Conservation (phyloP, 2,888 invertebrate species). For the Drosophila prolongata region DNA sequence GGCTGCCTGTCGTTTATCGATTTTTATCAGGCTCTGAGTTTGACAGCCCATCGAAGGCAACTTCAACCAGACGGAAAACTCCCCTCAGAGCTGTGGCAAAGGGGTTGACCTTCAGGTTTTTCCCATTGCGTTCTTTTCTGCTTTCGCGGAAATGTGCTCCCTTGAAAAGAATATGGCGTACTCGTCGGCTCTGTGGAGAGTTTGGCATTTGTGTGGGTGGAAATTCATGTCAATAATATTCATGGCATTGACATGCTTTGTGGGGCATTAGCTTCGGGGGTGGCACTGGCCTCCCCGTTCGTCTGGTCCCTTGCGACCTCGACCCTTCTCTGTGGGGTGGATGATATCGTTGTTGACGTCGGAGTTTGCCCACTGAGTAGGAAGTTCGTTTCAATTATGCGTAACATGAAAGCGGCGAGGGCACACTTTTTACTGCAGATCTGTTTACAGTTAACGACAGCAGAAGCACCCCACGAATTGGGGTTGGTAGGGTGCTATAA, state of each 20-base stretch:
- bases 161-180: conserved; percentile 55
- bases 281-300: conserved; percentile 2
- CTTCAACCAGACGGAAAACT: conserved; percentile 28
- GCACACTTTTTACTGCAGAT: conserved; percentile 25
- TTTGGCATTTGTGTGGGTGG: conserved; percentile 32
- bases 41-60: conserved; percentile 54
- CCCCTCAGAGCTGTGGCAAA: conserved; percentile 47
- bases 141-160: conserved; percentile 50
- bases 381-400: conserved; percentile 75
- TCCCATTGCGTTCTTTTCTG: conserved; percentile 12
- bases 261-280: conserved; percentile 54
- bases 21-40: conserved; percentile 72
- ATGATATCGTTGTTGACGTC: conserved; percentile 17
- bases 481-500: conserved; percentile 37
- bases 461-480: conserved; percentile 15
- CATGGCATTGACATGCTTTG: conserved; percentile 80
- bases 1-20: conserved; percentile 63
- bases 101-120: conserved; percentile 73
- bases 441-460: conserved; percentile 1
- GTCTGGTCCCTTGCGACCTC: not conserved
- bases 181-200: conserved; percentile 7
- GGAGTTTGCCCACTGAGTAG: conserved; percentile 60
- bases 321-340: conserved; percentile 17
- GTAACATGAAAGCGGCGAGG: conserved; percentile 66
- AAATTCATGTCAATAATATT: conserved; percentile 79